Evolutionary conservation across 2,888 invertebrate genomes (phyloP), one percentile per base, ranked within the genome.

Genomic region (Tipula lateralis): DNA sequence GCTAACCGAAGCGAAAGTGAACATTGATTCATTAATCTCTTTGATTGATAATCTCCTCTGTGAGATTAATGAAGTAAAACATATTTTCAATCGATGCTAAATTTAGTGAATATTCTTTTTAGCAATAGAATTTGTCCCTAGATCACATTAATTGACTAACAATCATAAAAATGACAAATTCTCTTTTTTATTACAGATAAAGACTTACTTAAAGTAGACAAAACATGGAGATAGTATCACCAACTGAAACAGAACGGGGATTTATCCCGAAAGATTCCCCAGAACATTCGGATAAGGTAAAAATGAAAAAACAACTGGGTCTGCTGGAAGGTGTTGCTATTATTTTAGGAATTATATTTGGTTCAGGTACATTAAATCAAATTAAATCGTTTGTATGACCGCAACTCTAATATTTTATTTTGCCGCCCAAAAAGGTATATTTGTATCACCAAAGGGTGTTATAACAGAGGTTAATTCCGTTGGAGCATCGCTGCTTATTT

Each of bases 401-500:
- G 19, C 19, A 39, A 29, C 24, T 16, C 82, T 81, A 83, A 3
- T 29, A 32, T 83, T 13, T 80, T 32, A 84, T 34, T 34, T 30
- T 84, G n/a, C 5, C 36, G 34, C 2, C 12, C 16, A 44, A 80
- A 81, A 82, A 91, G 97, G 97, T 34, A 99, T 99, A 88, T 99
- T 99, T 89, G 95, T 99, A 86, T 96, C 98, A 0, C 99, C 99
- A 0, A 96, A 96, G 89, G 99, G 98, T 86, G 97, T 99, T 1
- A 93, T 99, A 85, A 92, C 93, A 87, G 96, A 97, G 91, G 96
- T 97, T 12, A 96, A 96, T 34, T 96, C 97, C 3, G 95, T 97
- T 9, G 98, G 98, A 86, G 93, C 96, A 30, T 96, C 98, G 0
- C 90, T 99, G 24, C 89, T 95, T 1, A 94, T 99, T 84, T 99